Percentiles rank a stretch among this genome's conserved stretches.
These are phyloP conservation scores for Yponomeuta cagnagella DNA, from an alignment of 2,888 invertebrate species.

Conservation along the genomic window DNA sequence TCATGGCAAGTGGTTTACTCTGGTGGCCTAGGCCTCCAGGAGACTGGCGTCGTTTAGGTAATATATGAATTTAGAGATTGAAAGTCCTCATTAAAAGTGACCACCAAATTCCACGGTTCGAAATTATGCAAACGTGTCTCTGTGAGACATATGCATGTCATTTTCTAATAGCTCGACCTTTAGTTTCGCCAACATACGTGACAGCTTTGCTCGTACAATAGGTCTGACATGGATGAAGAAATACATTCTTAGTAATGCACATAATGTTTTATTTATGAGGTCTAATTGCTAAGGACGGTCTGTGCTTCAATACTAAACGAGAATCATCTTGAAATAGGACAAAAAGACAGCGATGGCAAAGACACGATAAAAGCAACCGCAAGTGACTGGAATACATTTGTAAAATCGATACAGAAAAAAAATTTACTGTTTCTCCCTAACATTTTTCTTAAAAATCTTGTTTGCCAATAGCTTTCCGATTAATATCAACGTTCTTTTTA, in stretches of 20 bases:
- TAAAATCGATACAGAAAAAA: too few relatives aligned
- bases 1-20: too few relatives aligned
- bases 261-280: background rate
- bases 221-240: slow-evolving; percentile 2
- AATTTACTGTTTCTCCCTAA: too few relatives aligned
- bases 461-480: too few relatives aligned
- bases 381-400: too few relatives aligned
- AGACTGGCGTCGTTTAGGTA: too few relatives aligned
- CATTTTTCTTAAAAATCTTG: too few relatives aligned
- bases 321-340: background rate
- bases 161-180: slow-evolving; percentile 10
- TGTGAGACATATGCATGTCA: background rate
- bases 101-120: background rate
- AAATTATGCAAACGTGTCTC: background rate
- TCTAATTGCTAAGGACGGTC: background rate
- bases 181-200: slow-evolving; percentile 8
- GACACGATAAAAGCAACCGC: background rate
- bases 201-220: slow-evolving; percentile 4
- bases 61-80: too few relatives aligned
- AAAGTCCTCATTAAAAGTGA: background rate
- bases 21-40: too few relatives aligned
- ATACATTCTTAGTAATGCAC: background rate
- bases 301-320: background rate
- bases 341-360: too few relatives aligned
- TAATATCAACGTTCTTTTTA: too few relatives aligned